These are phyloP conservation scores for Rhagoletis zephyria DNA, from an alignment of 1,140 invertebrate genomes.

Conservation along the genomic window DNA sequence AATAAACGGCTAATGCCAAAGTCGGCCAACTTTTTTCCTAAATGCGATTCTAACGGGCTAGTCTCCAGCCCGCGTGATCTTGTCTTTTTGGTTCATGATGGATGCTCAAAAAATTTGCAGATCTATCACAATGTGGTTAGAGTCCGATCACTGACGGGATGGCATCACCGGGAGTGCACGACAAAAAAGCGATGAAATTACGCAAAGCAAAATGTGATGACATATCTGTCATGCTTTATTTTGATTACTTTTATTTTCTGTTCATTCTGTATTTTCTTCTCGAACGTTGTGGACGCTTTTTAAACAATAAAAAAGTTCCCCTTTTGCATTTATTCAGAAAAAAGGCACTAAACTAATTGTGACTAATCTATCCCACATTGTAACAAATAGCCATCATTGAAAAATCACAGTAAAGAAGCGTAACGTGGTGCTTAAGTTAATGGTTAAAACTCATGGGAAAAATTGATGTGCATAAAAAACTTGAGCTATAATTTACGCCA, in stretches of 20 bases:
- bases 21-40: too few species aligned
- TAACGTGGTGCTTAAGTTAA: neutral
- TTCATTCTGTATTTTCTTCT: conserved; percentile 53
- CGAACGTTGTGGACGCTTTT: conserved; percentile 50
- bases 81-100: too few species aligned
- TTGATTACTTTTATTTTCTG: neutral
- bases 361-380: conserved; percentile 46
- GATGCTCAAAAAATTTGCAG: neutral
- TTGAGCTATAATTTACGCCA: neutral
- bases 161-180: neutral
- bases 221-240: conserved; percentile 12
- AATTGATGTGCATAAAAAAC: neutral
- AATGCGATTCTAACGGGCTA: too few species aligned
- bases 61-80: too few species aligned
- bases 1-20: too few species aligned
- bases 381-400: neutral
- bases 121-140: too few species aligned
- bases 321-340: conserved; percentile 41
- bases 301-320: conserved; percentile 21
- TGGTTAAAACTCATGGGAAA: neutral
- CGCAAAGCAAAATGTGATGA: conserved; percentile 15
- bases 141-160: neutral
- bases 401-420: neutral
- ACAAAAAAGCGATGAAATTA: neutral
- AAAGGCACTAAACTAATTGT: neutral